Base-by-base conservation (phyloP, 2,888 invertebrate genomes). In the Callyntrura guangdongensis region DNA sequence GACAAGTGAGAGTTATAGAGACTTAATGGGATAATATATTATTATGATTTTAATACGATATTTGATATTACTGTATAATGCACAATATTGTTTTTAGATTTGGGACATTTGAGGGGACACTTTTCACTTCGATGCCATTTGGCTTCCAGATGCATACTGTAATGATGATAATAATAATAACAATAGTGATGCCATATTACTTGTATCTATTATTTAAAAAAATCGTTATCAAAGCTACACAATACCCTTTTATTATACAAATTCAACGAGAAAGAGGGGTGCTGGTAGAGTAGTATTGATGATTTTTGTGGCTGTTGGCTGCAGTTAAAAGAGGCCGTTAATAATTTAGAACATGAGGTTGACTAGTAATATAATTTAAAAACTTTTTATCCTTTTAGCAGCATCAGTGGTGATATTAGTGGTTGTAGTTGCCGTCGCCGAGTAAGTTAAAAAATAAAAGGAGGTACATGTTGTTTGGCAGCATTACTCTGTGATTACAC, bases 261-360 rank as follows among this genome's bases (percentile, higher is more conserved):
- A 47, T 14, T 6, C 8, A 12, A 74, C 22, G 9, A 20, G 49
- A 74, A 22, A 4, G 36, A 36, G 36, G 2, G 36, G 36, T 4
- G 36, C 6, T 36, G 36, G 36, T 49, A 49, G 67, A 69, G 36
- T 14, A n/a, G 14, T 69, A 36, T 69, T 12, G 11, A 36, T 69
- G n/a, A 17, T 36, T 36, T 36, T 36, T 36, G 36, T 36, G 36
- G 36, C 36, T 36, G 36, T 36, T 69, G 12, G 56, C 25, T 56
- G n/a, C 69, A 14, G n/a, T 67, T 67, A 25, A 25, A 36, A 72
- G n/a, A n/a, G 25, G 59, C 69, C 20, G 56, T 47, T 72, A 72
- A 85, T 86, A 90, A 90, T 90, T 86, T 85, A 90, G 90, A 90
- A 81, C 79, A 90, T 81, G 85, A 90, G 84, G 72, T 69, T 89